These are phyloP conservation scores for Gambusia affinis DNA, from an alignment of 2,113 vertebrate species.

Conservation along the genomic window DNA sequence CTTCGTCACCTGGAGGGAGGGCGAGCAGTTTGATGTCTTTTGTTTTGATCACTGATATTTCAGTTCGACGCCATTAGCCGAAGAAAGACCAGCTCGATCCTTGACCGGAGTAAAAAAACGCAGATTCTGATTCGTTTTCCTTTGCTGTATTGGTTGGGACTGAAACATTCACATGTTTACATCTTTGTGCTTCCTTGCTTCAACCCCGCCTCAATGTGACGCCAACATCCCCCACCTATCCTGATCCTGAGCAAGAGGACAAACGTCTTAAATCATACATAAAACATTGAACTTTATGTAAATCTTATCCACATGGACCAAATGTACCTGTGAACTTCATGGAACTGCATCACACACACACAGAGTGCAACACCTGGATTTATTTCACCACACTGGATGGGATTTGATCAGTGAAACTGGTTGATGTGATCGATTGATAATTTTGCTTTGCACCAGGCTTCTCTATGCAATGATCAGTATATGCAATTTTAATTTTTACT, in stretches of 20 bases:
- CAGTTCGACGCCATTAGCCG: constrained; percentile 13
- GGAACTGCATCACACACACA: background rate
- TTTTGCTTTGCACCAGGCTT: constrained; percentile 70
- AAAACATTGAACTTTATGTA: constrained; percentile 47
- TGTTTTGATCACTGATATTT: constrained; percentile 20
- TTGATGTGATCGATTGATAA: constrained; percentile 8
- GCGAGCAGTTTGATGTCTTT: background rate
- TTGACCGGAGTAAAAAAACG: constrained; percentile 13
- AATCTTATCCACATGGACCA: constrained; percentile 38
- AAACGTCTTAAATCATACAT: constrained; percentile 42
- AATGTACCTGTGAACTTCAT: constrained; percentile 35
- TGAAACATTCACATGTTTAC: constrained; percentile 55
- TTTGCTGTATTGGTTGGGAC: constrained; percentile 26
- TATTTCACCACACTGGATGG: constrained; percentile 3
- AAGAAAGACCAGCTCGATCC: constrained; percentile 10
- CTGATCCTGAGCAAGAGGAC: constrained; percentile 23
- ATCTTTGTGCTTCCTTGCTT: constrained; percentile 66
- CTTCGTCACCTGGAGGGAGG: constrained; percentile 13
- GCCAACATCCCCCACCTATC: background rate
- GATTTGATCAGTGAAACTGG: constrained; percentile 10
- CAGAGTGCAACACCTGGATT: background rate
- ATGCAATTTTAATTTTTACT: constrained; percentile 73
- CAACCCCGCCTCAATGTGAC: constrained; percentile 57
- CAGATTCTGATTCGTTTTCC: constrained; percentile 11
- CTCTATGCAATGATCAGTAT: constrained; percentile 80